Conservation (phyloP, 2,888 invertebrate species). For the Antitype chi region DNA sequence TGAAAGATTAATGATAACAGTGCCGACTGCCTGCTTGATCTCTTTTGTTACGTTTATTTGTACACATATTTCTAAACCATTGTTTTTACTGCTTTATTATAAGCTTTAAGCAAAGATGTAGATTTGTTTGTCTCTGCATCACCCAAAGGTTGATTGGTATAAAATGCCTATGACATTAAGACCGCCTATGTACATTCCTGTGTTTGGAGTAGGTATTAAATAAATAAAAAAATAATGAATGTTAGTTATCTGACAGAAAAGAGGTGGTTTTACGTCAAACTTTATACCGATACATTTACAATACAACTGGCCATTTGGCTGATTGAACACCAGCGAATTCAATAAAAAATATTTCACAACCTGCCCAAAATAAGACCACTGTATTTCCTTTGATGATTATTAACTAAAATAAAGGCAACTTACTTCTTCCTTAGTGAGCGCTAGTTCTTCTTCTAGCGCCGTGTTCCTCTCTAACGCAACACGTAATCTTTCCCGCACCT, state of each 20-base stretch:
- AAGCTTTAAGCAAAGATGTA: neutral
- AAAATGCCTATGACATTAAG: too few species aligned
- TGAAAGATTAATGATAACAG: neutral
- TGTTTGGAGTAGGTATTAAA: too few species aligned
- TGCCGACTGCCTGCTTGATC: too few species aligned
- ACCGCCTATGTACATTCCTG: too few species aligned
- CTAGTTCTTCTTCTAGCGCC: conserved; percentile 98
- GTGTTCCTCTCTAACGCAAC: conserved; percentile 99
- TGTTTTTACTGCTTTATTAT: neutral
- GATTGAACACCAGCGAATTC: too few species aligned
- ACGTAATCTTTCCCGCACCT: conserved; percentile 99
- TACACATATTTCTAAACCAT: neutral
- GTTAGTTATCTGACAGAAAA: neutral
- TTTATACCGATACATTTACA: too few species aligned
- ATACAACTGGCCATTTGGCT: too few species aligned
- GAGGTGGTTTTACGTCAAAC: neutral
- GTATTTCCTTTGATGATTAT: too few species aligned
- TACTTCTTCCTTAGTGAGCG: conserved; percentile 99
- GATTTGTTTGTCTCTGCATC: neutral
- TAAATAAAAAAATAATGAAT: too few species aligned
- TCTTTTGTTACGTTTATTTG: neutral
- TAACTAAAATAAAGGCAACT: neutral
- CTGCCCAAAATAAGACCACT: too few species aligned
- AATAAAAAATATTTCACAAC: too few species aligned
- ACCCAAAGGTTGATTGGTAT: too few species aligned